Base-by-base conservation (phyloP, 1,140 invertebrate genomes). In the Cydia fagiglandana region DNA sequence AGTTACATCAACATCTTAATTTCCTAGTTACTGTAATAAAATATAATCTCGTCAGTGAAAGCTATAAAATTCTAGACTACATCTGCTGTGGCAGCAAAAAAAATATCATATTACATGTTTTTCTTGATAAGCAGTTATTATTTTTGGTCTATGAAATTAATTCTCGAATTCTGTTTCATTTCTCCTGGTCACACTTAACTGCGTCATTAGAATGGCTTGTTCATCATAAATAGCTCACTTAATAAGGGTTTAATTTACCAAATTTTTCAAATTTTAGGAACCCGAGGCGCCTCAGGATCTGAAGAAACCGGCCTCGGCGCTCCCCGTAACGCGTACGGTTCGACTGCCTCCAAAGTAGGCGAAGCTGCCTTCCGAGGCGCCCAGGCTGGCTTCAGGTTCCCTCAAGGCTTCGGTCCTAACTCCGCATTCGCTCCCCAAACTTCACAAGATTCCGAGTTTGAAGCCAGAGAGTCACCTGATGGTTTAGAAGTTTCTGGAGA, bases 261-360 rank as follows among this genome's bases (percentile, higher is more conserved):
- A 47, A 12, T 24, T 10, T 12, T n/a, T 61, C 7, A 10, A 4
- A 76, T 79, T 6, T 78, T 88, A 74, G 89, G 88, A 0, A 90
- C 83, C 10, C 86, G 90, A 79, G 56, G 56, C 4, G 77, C 86
- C 17, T 85, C 87, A 28, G 82, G 80, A 2, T 30, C 78, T 56
- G 81, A 75, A 15, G 81, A 86, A 66, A 81, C 84, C 10, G 90
- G 88, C 12, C 76, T 93, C 9, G 89, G 91, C 64, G 85, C 73
- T n/a, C 81, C 88, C 9, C 85, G 90, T 76, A 30, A 75, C 6
- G 74, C 86, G 0, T 91, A 93, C 50, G 90, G 91, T 9, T 93
- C 90, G 12, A 84, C 79, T 3, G 79, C 87, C 68, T 92, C 91
- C 1, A 92, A 90, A 86, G 91, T 92, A 12, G 91, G 91, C n/a